Evolutionary conservation across 1,140 invertebrate species (phyloP), one percentile per base, ranked within the genome.

Genomic region (Bradysia coprophila): DNA sequence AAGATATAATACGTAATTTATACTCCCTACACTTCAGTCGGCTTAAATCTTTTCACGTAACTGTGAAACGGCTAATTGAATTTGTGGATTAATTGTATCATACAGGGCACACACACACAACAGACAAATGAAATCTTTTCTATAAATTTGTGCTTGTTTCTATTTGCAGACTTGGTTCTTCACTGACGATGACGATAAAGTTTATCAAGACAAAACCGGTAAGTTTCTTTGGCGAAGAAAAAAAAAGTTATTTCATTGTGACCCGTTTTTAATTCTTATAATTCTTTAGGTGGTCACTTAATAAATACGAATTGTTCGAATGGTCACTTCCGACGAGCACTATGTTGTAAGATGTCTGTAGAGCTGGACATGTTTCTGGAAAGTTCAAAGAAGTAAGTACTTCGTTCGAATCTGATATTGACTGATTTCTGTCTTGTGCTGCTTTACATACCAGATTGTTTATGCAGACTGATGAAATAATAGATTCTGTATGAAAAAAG

Each of bases 271-370:
- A 28, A 28, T 50, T 36, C 43, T 16, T 45, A 18, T 33, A 52
- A 46, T 59, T 49, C 73, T 75, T 41, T 75, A 93, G 89, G 84
- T 68, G 85, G 85, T 43, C 91, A 94, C 67, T 78, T 95, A 68
- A 81, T 95, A 63, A 93, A 94, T 64, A 95, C 91, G 37, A 92
- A 93, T 62, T 96, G 91, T 62, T 87, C 87, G 13, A 76, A 83
- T 45, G 85, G 85, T 37, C 90, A 95, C 66, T 84, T 82, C 64
- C 79, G 87, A 52, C 81, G 85, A 63, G 88, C 87, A 38, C 72
- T 96, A 5, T 94, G 90, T 66, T 95, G 91, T 67, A 96, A 96
- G 68, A 94, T 93, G 87, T 85, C 88, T 22, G 85, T 86, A 9
- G 90, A 96, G 64, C 86, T 93, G 63, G 90, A 95, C 64, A 76